phyloP scores from a whole-genome alignment of 1,140 invertebrate species.

The Cotesia typhae region DNA sequence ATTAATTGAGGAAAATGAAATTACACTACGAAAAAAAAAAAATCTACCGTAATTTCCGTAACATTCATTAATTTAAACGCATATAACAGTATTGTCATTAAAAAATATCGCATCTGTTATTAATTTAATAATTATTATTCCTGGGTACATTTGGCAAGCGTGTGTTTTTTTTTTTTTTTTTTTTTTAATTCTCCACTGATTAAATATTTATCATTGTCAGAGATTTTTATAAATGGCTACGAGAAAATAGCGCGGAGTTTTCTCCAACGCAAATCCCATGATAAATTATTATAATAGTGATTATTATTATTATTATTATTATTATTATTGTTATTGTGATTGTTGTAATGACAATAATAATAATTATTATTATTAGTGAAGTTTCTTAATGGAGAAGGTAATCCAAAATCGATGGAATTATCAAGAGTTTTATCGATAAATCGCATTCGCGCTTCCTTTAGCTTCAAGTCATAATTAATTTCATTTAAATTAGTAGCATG shows the following conservation, averaged over 20 bases:
- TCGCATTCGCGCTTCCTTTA: constrained; percentile 17
- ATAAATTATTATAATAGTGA: constrained; percentile 43
- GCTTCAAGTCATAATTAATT: constrained; percentile 28
- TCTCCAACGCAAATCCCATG: constrained; percentile 51
- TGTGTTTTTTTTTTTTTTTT: constrained; percentile 13
- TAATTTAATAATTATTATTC: constrained; percentile 23
- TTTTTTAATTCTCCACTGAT: neutral
- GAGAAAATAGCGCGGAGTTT: constrained; percentile 53
- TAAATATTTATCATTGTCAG: constrained; percentile 3
- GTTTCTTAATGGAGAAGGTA: constrained; percentile 4
- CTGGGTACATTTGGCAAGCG: constrained; percentile 53
- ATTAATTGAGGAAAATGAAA: too few relatives aligned
- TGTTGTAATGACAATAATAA: too few relatives aligned
- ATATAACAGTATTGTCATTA: constrained; percentile 54
- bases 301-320: constrained; percentile 3
- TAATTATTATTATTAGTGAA: too few relatives aligned
- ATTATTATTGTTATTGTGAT: too few relatives aligned
- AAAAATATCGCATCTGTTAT: constrained; percentile 50
- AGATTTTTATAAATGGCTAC: constrained; percentile 46
- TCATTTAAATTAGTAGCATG: constrained; percentile 43
- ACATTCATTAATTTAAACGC: constrained; percentile 31
- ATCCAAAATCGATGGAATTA: constrained; percentile 36
- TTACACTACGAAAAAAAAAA: neutral
- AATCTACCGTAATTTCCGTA: constrained; percentile 9
- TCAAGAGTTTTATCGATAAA: constrained; percentile 21